phyloP scores from a whole-genome alignment of 2,888 invertebrate species.

The Epinotia demarniana region DNA sequence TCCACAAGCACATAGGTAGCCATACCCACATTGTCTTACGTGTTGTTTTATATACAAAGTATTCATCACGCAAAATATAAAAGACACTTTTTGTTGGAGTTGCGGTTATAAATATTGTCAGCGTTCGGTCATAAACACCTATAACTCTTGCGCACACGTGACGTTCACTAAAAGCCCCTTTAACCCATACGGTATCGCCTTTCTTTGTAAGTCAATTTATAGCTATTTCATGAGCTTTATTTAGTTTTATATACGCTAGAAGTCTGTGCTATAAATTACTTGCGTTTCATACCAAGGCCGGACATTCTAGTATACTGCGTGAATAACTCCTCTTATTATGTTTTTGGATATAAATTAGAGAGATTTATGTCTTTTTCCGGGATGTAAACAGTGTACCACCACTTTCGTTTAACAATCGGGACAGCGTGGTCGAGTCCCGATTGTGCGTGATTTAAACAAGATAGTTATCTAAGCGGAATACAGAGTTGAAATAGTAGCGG shows the following conservation, averaged over 20 bases:
- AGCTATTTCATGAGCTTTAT: slow-evolving; percentile 80
- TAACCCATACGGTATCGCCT: slow-evolving; percentile 58
- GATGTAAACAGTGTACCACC: slow-evolving; percentile 63
- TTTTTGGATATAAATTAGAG: slow-evolving; percentile 80
- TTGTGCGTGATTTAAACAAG: slow-evolving; percentile 63
- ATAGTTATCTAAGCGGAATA: slow-evolving; percentile 56
- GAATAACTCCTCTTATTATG: slow-evolving; percentile 82
- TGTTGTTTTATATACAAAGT: not conserved
- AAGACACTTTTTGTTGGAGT: slow-evolving; percentile 26
- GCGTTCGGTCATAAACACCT: slow-evolving; percentile 36
- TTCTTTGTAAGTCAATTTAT: slow-evolving; percentile 79
- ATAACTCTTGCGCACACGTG: slow-evolving; percentile 37
- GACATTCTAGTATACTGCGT: slow-evolving; percentile 69
- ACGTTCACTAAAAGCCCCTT: slow-evolving; percentile 45
- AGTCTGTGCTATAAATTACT: slow-evolving; percentile 78
- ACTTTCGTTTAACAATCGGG: slow-evolving; percentile 61
- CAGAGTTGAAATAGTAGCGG: slow-evolving; percentile 35
- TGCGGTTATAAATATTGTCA: slow-evolving; percentile 36
- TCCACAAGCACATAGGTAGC: not conserved
- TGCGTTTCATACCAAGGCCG: slow-evolving; percentile 53
- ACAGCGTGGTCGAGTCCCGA: slow-evolving; percentile 56
- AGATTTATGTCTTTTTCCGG: slow-evolving; percentile 70
- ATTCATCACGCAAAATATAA: slow-evolving; percentile 32
- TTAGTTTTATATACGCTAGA: slow-evolving; percentile 80
- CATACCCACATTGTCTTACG: not conserved